These are phyloP conservation scores for Aselliscus stoliczkanus DNA, from an alignment of 2,797 vertebrate genomes.

Conservation along the genomic window DNA sequence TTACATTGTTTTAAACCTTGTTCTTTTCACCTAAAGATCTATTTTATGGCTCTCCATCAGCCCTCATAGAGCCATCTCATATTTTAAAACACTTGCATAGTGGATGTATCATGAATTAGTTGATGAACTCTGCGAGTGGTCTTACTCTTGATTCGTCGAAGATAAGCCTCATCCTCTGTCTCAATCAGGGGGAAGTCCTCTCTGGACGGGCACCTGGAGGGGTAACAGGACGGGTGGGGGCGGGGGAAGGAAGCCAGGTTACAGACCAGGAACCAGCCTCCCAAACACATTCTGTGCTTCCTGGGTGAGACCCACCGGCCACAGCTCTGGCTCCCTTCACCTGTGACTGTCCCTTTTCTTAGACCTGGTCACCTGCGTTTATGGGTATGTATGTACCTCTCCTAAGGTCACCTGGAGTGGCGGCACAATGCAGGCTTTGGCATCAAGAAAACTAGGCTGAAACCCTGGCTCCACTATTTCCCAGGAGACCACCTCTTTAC, in stretches of 20 bases:
- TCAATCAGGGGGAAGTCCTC: slow-evolving; percentile 94
- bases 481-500: background rate
- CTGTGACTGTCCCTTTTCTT: background rate
- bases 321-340: background rate
- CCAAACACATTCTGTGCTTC: accelerated
- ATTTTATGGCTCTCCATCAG: background rate
- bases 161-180: slow-evolving; percentile 90
- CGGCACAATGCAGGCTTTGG: background rate
- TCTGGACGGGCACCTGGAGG: slow-evolving; percentile 88
- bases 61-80: background rate
- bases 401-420: background rate
- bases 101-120: background rate
- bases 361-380: background rate
- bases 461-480: background rate
- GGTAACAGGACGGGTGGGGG: background rate
- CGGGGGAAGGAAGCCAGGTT: background rate
- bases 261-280: background rate
- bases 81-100: background rate
- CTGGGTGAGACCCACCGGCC: background rate
- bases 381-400: background rate
- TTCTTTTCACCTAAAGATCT: background rate
- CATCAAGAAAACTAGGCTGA: background rate
- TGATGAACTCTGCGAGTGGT: background rate
- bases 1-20: background rate
- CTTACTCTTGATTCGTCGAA: slow-evolving; percentile 88